These are phyloP conservation scores for Holcopasites calliopsidis DNA, from an alignment of 1,140 invertebrate species.

Conservation along the genomic window DNA sequence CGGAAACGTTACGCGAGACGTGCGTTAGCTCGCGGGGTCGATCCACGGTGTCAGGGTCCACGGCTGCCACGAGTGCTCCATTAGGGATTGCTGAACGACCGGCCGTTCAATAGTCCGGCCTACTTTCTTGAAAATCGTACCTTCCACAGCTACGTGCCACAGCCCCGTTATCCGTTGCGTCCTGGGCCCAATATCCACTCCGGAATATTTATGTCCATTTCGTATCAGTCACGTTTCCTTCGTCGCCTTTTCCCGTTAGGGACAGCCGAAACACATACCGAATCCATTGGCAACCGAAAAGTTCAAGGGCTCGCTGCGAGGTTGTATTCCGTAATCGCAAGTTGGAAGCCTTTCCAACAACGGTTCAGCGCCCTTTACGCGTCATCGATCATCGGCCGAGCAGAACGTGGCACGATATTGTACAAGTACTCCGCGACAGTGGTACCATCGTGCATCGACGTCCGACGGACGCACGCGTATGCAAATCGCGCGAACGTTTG, in stretches of 20 bases:
- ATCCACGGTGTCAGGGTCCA: conserved; percentile 53
- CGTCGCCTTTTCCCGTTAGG: no score
- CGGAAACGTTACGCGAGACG: conserved; percentile 55
- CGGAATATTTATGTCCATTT: neutral
- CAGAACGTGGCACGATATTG: neutral
- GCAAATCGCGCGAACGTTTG: neutral
- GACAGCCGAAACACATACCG: no score
- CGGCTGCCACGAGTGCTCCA: conserved; percentile 50
- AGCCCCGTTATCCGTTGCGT: neutral
- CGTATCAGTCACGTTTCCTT: neutral
- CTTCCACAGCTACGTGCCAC: neutral
- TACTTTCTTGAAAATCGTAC: conserved; percentile 39
- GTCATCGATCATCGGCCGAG: neutral
- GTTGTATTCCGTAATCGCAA: no score
- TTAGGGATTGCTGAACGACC: conserved; percentile 41
- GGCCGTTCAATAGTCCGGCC: conserved; percentile 55
- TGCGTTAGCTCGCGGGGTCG: conserved; percentile 46
- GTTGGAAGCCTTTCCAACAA: no score
- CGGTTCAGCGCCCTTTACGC: neutral
- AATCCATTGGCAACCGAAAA: no score
- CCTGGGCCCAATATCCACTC: neutral
- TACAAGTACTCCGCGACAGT: no score
- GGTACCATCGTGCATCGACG: no score
- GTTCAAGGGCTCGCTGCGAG: no score
- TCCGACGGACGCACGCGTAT: neutral